These are phyloP conservation scores for Hypolimnas misippus DNA, from an alignment of 2,888 invertebrate genomes.

Conservation along the genomic window DNA sequence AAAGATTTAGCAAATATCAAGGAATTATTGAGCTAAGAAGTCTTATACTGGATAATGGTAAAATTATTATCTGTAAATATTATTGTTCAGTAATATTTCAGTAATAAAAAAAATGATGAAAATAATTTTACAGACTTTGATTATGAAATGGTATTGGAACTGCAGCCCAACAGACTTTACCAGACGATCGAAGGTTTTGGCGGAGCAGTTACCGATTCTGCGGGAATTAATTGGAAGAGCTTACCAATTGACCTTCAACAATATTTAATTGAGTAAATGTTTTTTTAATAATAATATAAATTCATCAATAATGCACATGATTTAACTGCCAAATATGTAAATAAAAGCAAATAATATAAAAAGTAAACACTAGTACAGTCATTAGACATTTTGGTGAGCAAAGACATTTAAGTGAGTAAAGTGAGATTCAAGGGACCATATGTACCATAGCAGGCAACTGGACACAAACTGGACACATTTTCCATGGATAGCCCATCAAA, in stretches of 20 bases:
- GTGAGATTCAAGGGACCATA: too few relatives aligned
- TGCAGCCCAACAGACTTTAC: slow-evolving; percentile 54
- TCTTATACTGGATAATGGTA: neutral
- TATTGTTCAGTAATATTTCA: neutral
- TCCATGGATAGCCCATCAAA: too few relatives aligned
- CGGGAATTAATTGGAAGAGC: slow-evolving; percentile 85
- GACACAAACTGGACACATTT: too few relatives aligned
- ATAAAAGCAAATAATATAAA: too few relatives aligned
- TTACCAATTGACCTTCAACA: slow-evolving; percentile 70
- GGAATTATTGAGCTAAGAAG: neutral
- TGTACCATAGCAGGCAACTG: too few relatives aligned
- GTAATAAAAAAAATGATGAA: too few relatives aligned
- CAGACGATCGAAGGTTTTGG: slow-evolving; percentile 91
- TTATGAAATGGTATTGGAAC: slow-evolving; percentile 48
- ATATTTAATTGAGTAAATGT: slow-evolving; percentile 41
- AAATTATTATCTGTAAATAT: neutral
- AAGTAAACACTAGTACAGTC: neutral
- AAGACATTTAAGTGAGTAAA: too few relatives aligned
- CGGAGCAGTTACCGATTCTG: slow-evolving; percentile 89
- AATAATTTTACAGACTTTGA: slow-evolving; percentile 15
- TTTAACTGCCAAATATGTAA: neutral
- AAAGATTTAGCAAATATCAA: neutral
- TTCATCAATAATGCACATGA: too few relatives aligned
- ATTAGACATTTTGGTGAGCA: too few relatives aligned
- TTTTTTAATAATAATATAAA: neutral